These are phyloP conservation scores for Globia sparganii DNA, from an alignment of 2,888 invertebrate species.

Conservation along the genomic window DNA sequence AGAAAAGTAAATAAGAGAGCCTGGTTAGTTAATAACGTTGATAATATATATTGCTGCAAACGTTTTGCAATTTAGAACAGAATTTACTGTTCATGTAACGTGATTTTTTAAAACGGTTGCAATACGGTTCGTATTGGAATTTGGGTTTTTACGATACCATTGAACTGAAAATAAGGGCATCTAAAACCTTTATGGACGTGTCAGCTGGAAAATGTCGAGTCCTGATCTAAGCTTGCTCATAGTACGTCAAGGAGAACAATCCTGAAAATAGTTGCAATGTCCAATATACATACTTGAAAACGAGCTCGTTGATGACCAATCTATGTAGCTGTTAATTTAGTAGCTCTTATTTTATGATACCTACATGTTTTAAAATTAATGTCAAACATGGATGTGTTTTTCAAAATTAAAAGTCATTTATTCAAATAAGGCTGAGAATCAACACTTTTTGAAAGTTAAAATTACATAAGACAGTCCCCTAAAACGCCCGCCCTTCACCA, in stretches of 20 bases:
- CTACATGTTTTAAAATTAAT: neutral
- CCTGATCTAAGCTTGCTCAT: neutral
- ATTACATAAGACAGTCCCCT: no score
- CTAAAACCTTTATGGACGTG: conserved; percentile 14
- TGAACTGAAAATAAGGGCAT: conserved; percentile 32
- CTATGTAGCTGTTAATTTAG: neutral
- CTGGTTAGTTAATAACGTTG: conserved; percentile 26
- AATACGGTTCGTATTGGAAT: conserved; percentile 8
- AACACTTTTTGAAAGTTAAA: neutral
- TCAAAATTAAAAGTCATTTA: neutral
- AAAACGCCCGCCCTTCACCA: no score
- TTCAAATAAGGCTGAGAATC: neutral
- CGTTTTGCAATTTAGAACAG: conserved; percentile 27
- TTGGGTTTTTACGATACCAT: conserved; percentile 12
- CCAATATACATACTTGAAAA: neutral
- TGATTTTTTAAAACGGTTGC: conserved; percentile 25
- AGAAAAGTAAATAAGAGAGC: conserved; percentile 30
- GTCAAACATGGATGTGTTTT: conserved; percentile 32
- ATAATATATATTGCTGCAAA: conserved; percentile 29
- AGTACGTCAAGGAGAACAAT: conserved; percentile 24
- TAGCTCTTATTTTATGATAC: conserved; percentile 3
- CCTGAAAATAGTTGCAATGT: conserved; percentile 8
- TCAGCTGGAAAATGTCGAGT: conserved; percentile 15
- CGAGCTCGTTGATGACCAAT: neutral
- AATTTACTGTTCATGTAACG: conserved; percentile 18